Base-by-base conservation (phyloP, 2,113 vertebrate species). In the Lagopus leucura region DNA sequence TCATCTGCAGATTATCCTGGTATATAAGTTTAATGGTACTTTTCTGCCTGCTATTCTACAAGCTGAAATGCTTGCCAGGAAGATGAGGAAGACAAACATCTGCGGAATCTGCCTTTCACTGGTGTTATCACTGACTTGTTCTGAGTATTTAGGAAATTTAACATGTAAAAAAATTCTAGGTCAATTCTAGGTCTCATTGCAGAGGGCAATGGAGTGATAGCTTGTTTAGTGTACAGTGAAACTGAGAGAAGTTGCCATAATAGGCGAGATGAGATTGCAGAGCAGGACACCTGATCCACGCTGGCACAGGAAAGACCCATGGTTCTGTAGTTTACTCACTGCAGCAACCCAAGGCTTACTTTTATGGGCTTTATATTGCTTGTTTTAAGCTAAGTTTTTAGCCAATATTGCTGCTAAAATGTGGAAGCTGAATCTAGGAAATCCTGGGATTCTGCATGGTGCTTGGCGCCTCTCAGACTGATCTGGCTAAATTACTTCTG, bases 121-220 rank as follows among this genome's bases (percentile, higher is more conserved):
- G 27, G 48, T 42, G 25, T 13, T 54, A 70, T 6, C 8, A 64
- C 13, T 66, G 32, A 6, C 32, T 42, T 5, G 5, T 24, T 74
- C 42, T 67, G 52, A 55, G 64, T 32, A 25, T 5, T 11, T 16
- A 28, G 40, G 24, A 78, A 76, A n/a, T 27, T 72, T 32, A 15
- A 38, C 1, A 3, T 28, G 32, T 30, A 11, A 36, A 36, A 32
- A 52, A 52, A 50, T 48, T 27, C 47, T n/a, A 2, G 2, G 24
- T 8, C 4, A 32, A 27, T n/a, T 64, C 15, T 43, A 72, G 8
- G 4, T 11, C 16, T 38, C 38, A 38, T 38, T 52, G 13, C n/a
- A 83, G 25, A 55, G 24, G 14, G 13, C 42, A 64, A 30, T 2
- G 3, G 27, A 70, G 18, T 0, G 0, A 6, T 42, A 11, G 13